Base-by-base conservation (phyloP, 1,140 invertebrate genomes). In the Teleogryllus occipitalis region DNA sequence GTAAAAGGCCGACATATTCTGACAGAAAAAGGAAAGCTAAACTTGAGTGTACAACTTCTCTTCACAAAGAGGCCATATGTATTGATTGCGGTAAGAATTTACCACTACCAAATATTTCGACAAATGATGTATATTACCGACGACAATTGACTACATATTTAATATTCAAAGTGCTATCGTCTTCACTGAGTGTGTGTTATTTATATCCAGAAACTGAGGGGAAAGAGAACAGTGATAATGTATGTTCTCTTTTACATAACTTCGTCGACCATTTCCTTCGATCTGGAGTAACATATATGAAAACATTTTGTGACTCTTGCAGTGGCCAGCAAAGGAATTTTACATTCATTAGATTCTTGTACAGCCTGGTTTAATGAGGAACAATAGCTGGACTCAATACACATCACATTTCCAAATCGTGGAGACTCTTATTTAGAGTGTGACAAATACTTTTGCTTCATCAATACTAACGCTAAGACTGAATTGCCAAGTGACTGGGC, bases 21-120 rank as follows among this genome's bases (percentile, higher is more conserved):
- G 48, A 4, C 5, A 46, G 77, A 14, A 82, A 82, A 49, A 76
- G 47, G 27, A 54, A n/a, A 47, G 21, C 8, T 22, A 76, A 48
- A 27, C 74, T 65, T n/a, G 27, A 76, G 49, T 7, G 73, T 46
- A 49, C 47, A 77, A 77, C 78, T 47, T 3, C 18, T 39, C 12
- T 46, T 47, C 49, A 75, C 47, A 65, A 78, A 48, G 80, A 82
- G 76, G 81, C 80, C 14, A 80, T 83, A 18, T 73, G 75, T 2
- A 80, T 82, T 76, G 81, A 83, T 21, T 82, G 77, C 74, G 80
- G 80, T 21, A 80, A 81, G 78, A 83, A 83, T 54, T 76, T 83
- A 74, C 80, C 78, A 21, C 47, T 77, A 7, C 82, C 79, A 3
- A 82, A 81, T 54, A 76, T 80, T 14, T 80, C 79, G n/a, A 82